These are phyloP conservation scores for Chanos chanos DNA, from an alignment of 2,797 vertebrate species.

Conservation along the genomic window DNA sequence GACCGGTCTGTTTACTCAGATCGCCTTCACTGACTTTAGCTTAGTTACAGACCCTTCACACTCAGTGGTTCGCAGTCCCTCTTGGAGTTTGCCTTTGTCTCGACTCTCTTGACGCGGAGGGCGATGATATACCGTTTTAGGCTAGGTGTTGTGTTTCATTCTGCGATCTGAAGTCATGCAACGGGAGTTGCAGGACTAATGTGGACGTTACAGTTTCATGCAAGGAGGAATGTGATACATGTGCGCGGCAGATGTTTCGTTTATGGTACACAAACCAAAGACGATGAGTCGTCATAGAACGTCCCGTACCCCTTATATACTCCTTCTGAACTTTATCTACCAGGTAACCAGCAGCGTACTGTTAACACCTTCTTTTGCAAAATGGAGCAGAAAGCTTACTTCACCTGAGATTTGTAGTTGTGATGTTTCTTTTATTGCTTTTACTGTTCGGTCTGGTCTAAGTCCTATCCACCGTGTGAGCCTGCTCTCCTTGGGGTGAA, in stretches of 20 bases:
- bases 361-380: neutral
- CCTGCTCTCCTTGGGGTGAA: conserved; percentile 59
- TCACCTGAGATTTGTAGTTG: too few species aligned
- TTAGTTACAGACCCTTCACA: too few species aligned
- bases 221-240: conserved; percentile 36
- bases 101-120: neutral
- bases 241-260: conserved; percentile 40
- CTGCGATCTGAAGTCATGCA: conserved; percentile 1
- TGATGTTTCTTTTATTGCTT: neutral
- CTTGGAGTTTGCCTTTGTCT: neutral
- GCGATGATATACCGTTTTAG: conserved; percentile 3
- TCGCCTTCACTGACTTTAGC: too few species aligned
- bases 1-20: neutral
- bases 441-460: neutral
- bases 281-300: conserved; percentile 14
- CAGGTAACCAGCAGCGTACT: too few species aligned
- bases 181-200: conserved; percentile 7
- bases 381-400: too few species aligned
- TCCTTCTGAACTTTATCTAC: too few species aligned
- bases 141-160: too few species aligned
- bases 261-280: neutral
- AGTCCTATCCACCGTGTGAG: conserved; percentile 57
- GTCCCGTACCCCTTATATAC: neutral
- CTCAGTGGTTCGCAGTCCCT: too few species aligned
- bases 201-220: conserved; percentile 28